A percentile compares a stretch with the other conserved stretches of the same genome.
Evolutionary conservation across 2,797 vertebrate genomes (phyloP).

Genomic region (Lutjanus campechanus): DNA sequence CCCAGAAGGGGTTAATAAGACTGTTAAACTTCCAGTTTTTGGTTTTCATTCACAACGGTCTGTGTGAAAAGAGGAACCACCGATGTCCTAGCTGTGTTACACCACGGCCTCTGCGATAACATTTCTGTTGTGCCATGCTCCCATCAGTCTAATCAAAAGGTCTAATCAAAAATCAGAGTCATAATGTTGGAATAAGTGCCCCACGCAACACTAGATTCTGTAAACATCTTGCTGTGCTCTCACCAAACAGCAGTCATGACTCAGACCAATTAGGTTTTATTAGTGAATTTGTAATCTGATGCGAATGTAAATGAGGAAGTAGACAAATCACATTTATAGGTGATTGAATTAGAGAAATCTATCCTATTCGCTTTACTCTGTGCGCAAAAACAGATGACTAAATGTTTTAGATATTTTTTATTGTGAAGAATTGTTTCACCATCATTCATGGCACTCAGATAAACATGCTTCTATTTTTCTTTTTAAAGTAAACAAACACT

Average conservation of each 20-base stretch:
- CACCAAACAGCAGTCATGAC: not conserved
- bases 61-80: conserved; percentile 7
- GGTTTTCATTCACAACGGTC: not conserved
- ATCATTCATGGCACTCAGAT: too few relatives aligned
- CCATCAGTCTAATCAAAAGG: not conserved
- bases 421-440: too few relatives aligned
- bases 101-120: not conserved
- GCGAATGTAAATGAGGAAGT: not conserved
- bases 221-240: not conserved
- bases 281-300: not conserved
- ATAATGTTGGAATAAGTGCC: not conserved
- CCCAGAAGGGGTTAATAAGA: not conserved
- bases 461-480: too few relatives aligned
- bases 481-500: too few relatives aligned
- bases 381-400: not conserved
- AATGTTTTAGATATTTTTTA: not conserved
- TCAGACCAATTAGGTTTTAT: not conserved
- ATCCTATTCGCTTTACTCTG: not conserved
- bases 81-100: not conserved
- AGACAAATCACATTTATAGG: not conserved
- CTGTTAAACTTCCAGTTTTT: not conserved
- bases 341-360: not conserved
- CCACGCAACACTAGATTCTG: not conserved
- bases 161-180: not conserved
- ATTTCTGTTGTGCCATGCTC: not conserved